These are phyloP conservation scores for Diploscapter pachys DNA, from an alignment of 1,140 invertebrate species.

Conservation along the genomic window DNA sequence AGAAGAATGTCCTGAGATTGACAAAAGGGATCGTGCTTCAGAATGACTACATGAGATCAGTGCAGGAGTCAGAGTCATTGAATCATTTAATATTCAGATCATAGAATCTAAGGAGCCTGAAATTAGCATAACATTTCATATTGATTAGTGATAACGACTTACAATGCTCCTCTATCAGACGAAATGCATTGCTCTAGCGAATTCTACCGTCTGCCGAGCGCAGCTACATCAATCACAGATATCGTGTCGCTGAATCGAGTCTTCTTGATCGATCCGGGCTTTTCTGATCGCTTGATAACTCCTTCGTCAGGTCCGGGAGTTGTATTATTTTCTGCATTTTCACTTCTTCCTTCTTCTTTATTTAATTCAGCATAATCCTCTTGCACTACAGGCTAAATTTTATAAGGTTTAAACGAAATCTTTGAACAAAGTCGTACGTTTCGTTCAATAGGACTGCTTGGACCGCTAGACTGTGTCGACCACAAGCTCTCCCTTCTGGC, in stretches of 20 bases:
- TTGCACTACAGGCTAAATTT: neutral
- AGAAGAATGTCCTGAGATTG: too few relatives aligned
- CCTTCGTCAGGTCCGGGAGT: constrained; percentile 5
- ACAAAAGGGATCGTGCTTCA: too few relatives aligned
- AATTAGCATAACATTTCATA: too few relatives aligned
- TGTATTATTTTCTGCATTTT: neutral
- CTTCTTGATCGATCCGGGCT: constrained; percentile 14
- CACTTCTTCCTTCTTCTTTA: constrained; percentile 9
- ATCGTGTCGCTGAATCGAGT: constrained; percentile 34
- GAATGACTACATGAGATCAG: too few relatives aligned
- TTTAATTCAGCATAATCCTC: constrained; percentile 7
- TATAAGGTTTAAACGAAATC: too few relatives aligned
- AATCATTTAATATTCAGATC: too few relatives aligned
- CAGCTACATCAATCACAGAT: constrained; percentile 24
- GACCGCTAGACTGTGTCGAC: constrained; percentile 1
- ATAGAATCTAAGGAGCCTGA: too few relatives aligned
- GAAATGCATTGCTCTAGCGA: neutral
- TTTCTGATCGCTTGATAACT: constrained; percentile 7
- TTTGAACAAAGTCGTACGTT: too few relatives aligned
- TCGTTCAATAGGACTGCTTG: too few relatives aligned
- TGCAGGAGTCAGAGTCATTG: too few relatives aligned
- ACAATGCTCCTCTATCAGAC: too few relatives aligned
- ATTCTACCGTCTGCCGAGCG: neutral
- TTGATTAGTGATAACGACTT: too few relatives aligned
- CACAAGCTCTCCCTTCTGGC: constrained; percentile 30